Percentiles rank a stretch among this genome's conserved stretches.
Conservation (phyloP, 2,113 vertebrate species). For the Dryoscopus gambensis region DNA sequence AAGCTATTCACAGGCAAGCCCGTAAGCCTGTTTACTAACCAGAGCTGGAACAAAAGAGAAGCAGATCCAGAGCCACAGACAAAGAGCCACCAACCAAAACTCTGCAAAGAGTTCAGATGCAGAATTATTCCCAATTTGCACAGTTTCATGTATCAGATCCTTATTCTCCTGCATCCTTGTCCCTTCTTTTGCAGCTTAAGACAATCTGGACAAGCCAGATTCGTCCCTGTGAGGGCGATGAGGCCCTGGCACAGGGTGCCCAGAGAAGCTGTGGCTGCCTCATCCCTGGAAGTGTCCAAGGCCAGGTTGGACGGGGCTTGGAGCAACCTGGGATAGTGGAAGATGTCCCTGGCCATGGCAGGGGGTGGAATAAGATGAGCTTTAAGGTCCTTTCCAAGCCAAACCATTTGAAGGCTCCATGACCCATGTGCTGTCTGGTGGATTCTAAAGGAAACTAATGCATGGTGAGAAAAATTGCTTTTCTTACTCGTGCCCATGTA, state of each 20-base stretch:
- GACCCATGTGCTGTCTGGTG: rapidly evolving
- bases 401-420: neutral
- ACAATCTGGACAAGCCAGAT: neutral
- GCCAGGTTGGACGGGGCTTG: rapidly evolving
- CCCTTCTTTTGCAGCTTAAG: neutral
- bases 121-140: neutral
- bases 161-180: neutral
- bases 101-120: neutral
- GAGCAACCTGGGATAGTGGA: neutral
- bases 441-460: neutral
- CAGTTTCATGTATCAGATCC: neutral
- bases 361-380: neutral
- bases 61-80: neutral
- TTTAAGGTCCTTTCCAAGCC: neutral
- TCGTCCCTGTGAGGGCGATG: rapidly evolving
- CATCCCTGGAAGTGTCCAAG: neutral
- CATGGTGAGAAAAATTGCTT: neutral
- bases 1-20: neutral
- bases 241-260: neutral
- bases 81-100: neutral
- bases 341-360: neutral
- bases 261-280: neutral
- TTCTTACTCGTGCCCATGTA: neutral
- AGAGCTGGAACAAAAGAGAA: neutral
- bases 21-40: neutral